Conservation (phyloP, 2,797 vertebrate species). For the Danio aesculapii region DNA sequence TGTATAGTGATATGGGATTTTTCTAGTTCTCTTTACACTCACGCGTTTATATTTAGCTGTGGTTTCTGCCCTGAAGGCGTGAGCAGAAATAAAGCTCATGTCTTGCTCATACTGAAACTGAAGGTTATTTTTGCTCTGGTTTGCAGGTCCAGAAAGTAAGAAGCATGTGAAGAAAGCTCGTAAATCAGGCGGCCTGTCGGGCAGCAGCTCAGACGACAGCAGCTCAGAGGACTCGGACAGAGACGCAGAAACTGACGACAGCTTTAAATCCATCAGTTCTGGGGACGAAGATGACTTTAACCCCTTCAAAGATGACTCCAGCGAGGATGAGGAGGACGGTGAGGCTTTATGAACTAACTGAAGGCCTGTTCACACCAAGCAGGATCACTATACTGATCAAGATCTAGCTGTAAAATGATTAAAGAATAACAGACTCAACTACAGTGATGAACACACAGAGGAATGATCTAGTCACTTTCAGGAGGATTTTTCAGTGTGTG, state of each 20-base stretch:
- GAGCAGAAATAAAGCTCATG: too few relatives aligned
- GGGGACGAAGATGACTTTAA: constrained; percentile 91
- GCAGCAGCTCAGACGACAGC: constrained; percentile 94
- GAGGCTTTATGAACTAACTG: constrained; percentile 60
- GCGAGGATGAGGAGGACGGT: constrained; percentile 95
- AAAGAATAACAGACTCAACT: too few relatives aligned
- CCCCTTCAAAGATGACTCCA: constrained; percentile 95
- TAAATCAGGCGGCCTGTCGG: constrained; percentile 88
- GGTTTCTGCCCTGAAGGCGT: not conserved
- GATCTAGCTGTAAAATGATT: too few relatives aligned
- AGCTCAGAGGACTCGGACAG: constrained; percentile 82
- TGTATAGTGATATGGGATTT: too few relatives aligned
- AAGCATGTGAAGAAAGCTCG: constrained; percentile 89
- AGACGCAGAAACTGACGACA: constrained; percentile 85
- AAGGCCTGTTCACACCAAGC: too few relatives aligned
- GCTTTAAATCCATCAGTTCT: constrained; percentile 93
- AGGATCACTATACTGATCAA: too few relatives aligned
- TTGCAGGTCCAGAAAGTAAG: constrained; percentile 85
- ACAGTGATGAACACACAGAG: too few relatives aligned
- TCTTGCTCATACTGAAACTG: not conserved
- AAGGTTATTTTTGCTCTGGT: not conserved
- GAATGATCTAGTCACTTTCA: too few relatives aligned
- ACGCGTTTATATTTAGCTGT: not conserved
- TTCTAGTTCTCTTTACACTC: too few relatives aligned
- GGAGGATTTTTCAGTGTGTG: too few relatives aligned